phyloP scores from a whole-genome alignment of 2,888 invertebrate species.

The Spisula subtruncata region DNA sequence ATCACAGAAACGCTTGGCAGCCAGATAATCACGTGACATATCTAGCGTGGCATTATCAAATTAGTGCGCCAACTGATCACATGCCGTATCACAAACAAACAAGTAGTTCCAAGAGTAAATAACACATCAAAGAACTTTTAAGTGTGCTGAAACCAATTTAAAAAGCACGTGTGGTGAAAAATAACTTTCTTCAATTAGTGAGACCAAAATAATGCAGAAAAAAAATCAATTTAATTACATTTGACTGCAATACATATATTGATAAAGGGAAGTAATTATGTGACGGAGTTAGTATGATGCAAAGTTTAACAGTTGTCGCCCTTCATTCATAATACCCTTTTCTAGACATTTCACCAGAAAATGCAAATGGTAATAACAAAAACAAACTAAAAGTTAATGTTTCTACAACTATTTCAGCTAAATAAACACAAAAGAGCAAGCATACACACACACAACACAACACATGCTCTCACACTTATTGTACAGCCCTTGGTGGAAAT shows the following conservation, averaged over 20 bases:
- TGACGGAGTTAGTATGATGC: background rate
- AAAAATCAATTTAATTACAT: too few relatives aligned
- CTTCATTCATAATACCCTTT: background rate
- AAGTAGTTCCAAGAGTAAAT: background rate
- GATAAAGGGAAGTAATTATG: too few relatives aligned
- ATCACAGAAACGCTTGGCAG: conserved; percentile 58
- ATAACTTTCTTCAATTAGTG: background rate
- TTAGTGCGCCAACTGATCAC: background rate
- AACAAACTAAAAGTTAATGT: background rate
- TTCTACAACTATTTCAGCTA: background rate
- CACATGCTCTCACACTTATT: background rate
- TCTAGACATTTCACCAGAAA: background rate
- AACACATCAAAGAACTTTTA: background rate
- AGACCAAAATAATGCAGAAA: too few relatives aligned
- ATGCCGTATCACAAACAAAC: background rate
- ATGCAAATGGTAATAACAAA: background rate
- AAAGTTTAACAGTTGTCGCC: background rate
- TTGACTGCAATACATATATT: too few relatives aligned
- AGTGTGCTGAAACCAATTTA: background rate
- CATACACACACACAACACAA: background rate
- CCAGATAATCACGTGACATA: background rate
- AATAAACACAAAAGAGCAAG: background rate
- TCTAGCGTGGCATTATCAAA: background rate
- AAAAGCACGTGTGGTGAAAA: background rate
- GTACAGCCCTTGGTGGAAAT: too few relatives aligned